Evolutionary conservation across 2,888 invertebrate genomes (phyloP).

Genomic region (Erebia epiphron): DNA sequence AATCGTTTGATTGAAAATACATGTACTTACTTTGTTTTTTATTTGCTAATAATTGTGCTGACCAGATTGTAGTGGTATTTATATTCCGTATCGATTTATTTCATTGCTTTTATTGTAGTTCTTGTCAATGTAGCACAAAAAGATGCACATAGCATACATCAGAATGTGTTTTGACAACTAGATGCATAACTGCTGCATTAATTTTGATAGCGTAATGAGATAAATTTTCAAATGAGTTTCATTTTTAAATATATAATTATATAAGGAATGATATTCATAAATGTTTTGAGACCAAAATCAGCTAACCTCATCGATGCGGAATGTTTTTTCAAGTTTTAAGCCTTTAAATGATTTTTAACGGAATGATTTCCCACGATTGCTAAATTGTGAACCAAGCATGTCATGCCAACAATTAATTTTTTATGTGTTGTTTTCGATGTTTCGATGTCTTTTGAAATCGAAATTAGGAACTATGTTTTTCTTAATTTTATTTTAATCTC

Average conservation of each 20-base stretch:
- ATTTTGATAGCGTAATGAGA: not conserved
- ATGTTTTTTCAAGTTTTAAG: conserved; percentile 43
- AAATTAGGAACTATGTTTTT: conserved; percentile 25
- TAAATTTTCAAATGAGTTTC: not conserved
- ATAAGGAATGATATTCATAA: not conserved
- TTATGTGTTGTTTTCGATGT: conserved; percentile 52
- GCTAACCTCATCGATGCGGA: conserved; percentile 36
- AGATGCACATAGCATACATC: not conserved
- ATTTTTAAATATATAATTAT: not conserved
- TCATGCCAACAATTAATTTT: conserved; percentile 61
- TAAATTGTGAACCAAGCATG: conserved; percentile 55
- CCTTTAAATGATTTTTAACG: conserved; percentile 42
- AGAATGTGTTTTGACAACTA: conserved; percentile 1
- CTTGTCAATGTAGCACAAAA: conserved; percentile 20
- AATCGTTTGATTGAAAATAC: conserved; percentile 11
- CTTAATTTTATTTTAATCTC: not conserved
- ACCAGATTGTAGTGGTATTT: conserved; percentile 6
- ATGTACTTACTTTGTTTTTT: conserved; percentile 13
- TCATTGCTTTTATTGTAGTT: conserved; percentile 1
- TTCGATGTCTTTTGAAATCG: conserved; percentile 54
- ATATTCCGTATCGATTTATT: conserved; percentile 24
- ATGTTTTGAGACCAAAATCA: not conserved
- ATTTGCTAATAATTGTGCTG: conserved; percentile 8
- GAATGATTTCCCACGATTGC: conserved; percentile 40
- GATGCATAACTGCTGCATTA: not conserved